Evolutionary conservation across 2,797 vertebrate genomes (phyloP).

Genomic region (Avahi laniger): DNA sequence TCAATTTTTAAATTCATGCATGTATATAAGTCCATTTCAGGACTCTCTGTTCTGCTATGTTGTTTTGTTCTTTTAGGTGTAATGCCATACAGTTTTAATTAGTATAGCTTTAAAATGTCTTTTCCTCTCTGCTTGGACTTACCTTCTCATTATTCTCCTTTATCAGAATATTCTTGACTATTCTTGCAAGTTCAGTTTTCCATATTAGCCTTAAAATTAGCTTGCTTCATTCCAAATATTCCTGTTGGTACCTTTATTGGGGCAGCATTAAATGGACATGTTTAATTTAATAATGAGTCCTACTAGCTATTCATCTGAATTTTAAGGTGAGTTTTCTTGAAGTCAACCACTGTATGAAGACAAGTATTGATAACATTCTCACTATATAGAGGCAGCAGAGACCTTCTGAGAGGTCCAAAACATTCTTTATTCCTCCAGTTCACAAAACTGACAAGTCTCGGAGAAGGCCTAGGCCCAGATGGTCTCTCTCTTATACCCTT

Average conservation of each 20-base stretch:
- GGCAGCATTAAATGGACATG: not conserved
- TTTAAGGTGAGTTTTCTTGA: not conserved
- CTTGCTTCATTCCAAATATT: slow-evolving; percentile 8
- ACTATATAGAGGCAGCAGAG: not conserved
- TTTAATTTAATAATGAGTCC: slow-evolving; percentile 4
- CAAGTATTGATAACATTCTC: not conserved
- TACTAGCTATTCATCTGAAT: not conserved
- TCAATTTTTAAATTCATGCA: not conserved
- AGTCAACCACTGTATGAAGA: not conserved
- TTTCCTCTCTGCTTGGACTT: not conserved
- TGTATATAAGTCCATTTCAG: not conserved
- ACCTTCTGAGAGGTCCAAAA: not conserved
- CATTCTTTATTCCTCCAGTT: not conserved
- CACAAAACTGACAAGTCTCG: slow-evolving; percentile 9
- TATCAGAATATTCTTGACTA: not conserved
- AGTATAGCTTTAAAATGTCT: not conserved
- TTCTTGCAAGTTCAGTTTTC: not conserved
- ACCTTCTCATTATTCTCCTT: not conserved
- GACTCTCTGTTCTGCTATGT: not conserved
- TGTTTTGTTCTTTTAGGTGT: not conserved
- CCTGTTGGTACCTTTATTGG: not conserved
- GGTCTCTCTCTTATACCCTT: not conserved
- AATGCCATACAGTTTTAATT: not conserved
- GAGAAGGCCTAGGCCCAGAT: not conserved
- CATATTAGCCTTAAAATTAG: slow-evolving; percentile 37